A percentile compares a stretch with the other conserved stretches of the same genome.
These are phyloP conservation scores for Agrochola litura DNA, from an alignment of 2,888 invertebrate genomes.

Conservation along the genomic window DNA sequence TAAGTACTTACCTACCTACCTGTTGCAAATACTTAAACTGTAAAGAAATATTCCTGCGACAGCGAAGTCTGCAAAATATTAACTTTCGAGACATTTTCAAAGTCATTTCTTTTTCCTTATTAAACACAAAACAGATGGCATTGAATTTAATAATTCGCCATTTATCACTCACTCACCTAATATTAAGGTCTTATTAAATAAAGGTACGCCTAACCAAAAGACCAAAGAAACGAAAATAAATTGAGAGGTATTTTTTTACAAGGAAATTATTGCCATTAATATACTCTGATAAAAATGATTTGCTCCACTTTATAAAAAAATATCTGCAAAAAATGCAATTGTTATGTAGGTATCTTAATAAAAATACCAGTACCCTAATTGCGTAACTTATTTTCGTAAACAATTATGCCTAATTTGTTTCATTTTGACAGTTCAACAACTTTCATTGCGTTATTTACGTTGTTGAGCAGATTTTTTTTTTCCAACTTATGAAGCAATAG, in stretches of 20 bases:
- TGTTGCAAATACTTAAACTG: neutral
- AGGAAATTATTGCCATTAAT: neutral
- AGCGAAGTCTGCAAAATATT: constrained; percentile 33
- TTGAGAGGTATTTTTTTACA: neutral
- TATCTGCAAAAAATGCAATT: neutral
- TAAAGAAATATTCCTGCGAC: neutral
- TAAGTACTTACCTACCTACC: neutral
- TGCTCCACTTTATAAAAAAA: neutral
- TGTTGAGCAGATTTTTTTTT: too few relatives aligned
- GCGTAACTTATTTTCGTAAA: too few relatives aligned
- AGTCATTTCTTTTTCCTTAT: constrained; percentile 21
- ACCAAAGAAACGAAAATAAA: neutral
- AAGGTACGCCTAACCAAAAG: neutral
- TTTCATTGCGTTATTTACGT: too few relatives aligned
- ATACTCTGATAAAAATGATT: neutral
- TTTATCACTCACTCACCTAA: constrained; percentile 29
- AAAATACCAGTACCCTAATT: neutral
- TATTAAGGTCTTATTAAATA: constrained; percentile 21
- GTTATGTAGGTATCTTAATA: neutral
- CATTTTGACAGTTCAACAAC: too few relatives aligned
- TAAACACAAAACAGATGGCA: constrained; percentile 31
- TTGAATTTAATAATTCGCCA: constrained; percentile 5
- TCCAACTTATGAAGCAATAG: too few relatives aligned
- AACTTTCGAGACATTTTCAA: constrained; percentile 24
- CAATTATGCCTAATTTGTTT: too few relatives aligned